Evolutionary conservation across 2,113 vertebrate genomes (phyloP).

Genomic region (Nothobranchius furzeri): DNA sequence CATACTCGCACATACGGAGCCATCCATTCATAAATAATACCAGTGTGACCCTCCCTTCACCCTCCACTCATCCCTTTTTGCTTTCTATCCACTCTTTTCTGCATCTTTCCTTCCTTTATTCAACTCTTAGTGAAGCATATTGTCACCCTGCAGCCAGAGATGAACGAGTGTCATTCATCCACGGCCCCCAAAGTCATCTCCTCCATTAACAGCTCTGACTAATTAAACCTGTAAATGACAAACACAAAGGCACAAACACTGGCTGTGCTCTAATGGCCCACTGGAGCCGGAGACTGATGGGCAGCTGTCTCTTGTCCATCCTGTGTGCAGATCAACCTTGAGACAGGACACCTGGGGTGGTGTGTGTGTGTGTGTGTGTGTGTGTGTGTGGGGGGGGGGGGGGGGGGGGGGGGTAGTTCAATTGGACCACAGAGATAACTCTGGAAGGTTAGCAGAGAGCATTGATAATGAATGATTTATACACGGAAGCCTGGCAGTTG

Average conservation of each 20-base stretch:
- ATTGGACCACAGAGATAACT: slow-evolving; percentile 45
- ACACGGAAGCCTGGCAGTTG: slow-evolving; percentile 33
- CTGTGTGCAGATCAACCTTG: slow-evolving; percentile 71
- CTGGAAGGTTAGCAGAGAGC: slow-evolving; percentile 56
- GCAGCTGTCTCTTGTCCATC: slow-evolving; percentile 72
- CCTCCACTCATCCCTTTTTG: slow-evolving; percentile 34
- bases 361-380: too few species aligned
- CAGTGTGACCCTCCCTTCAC: slow-evolving; percentile 67
- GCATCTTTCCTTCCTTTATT: slow-evolving; percentile 26
- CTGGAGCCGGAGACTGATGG: slow-evolving; percentile 74
- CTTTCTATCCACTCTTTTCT: slow-evolving; percentile 25
- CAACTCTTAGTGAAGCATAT: slow-evolving; percentile 62
- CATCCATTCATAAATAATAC: slow-evolving; percentile 72
- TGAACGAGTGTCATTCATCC: slow-evolving; percentile 61
- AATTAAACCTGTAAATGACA: slow-evolving; percentile 80
- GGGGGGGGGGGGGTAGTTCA: slow-evolving; percentile 30
- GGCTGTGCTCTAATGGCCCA: slow-evolving; percentile 63
- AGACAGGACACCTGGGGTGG: slow-evolving; percentile 42
- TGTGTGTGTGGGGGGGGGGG: slow-evolving; percentile 37
- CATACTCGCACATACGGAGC: slow-evolving; percentile 41
- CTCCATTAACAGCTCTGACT: slow-evolving; percentile 72
- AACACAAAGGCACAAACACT: slow-evolving; percentile 73
- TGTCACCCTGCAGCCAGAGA: slow-evolving; percentile 48
- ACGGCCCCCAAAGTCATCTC: slow-evolving; percentile 72
- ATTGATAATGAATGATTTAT: slow-evolving; percentile 61